Conservation (phyloP, 2,113 vertebrate genomes). For the Nicator chloris region DNA sequence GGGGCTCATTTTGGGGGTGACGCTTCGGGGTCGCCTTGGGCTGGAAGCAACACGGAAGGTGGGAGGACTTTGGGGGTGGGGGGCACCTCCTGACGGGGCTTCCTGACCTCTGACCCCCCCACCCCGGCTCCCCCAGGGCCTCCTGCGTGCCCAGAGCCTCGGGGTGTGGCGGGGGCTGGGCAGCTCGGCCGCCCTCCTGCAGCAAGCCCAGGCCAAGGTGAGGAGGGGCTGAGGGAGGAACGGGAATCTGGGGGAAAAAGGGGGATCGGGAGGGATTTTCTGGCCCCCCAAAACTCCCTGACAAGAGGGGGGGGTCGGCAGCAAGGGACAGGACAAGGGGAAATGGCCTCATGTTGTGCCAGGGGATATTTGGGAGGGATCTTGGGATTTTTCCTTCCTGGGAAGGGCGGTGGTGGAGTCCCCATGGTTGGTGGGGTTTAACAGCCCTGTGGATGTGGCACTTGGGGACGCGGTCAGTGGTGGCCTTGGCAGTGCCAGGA, state of each 20-base stretch:
- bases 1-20: background rate
- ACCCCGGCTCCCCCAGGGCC: background rate
- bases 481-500: background rate
- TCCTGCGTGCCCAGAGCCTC: background rate
- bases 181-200: background rate
- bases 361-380: background rate
- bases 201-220: background rate
- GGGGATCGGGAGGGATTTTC: fast-evolving
- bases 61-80: background rate
- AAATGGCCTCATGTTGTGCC: background rate
- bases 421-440: background rate
- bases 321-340: no score
- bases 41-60: background rate
- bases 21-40: background rate
- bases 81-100: fast-evolving
- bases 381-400: no score
- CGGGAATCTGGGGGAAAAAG: background rate
- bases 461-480: background rate
- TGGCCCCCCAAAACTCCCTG: background rate
- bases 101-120: background rate
- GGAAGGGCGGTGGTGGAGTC: background rate
- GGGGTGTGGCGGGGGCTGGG: background rate
- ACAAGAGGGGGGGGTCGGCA: no score
- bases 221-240: background rate
- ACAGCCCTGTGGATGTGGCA: background rate